A percentile compares a stretch with the other conserved stretches of the same genome.
Conservation (phyloP, 2,888 invertebrate species). For the Synanthedon vespiformis region DNA sequence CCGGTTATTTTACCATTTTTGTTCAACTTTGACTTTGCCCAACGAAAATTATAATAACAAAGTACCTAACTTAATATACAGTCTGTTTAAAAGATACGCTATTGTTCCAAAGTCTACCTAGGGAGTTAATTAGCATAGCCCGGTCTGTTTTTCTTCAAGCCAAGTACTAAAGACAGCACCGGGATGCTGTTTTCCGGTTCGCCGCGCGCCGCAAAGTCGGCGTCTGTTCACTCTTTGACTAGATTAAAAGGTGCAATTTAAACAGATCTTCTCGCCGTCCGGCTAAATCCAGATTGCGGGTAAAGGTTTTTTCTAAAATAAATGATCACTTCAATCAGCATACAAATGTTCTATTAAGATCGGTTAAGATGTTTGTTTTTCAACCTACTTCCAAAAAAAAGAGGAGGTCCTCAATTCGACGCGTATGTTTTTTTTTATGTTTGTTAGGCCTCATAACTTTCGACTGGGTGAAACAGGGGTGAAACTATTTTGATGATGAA, state of each 20-base stretch:
- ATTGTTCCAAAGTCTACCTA: slow-evolving; percentile 11
- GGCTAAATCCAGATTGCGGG: slow-evolving; percentile 15
- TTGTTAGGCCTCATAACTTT: too few species aligned
- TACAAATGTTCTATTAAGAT: too few species aligned
- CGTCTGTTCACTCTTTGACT: slow-evolving; percentile 14
- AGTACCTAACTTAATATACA: slow-evolving; percentile 8
- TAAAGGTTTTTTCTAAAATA: slow-evolving; percentile 13
- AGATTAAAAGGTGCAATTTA: slow-evolving; percentile 34
- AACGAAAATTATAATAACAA: slow-evolving; percentile 3
- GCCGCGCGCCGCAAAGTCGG: slow-evolving; percentile 17
- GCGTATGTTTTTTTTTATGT: too few species aligned
- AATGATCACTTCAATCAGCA: slow-evolving; percentile 1
- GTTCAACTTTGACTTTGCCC: neutral
- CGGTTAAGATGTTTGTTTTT: too few species aligned
- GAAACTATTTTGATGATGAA: too few species aligned
- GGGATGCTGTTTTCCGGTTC: slow-evolving; percentile 25
- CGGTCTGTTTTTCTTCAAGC: slow-evolving; percentile 13
- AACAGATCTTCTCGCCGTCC: slow-evolving; percentile 23
- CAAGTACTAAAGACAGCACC: slow-evolving; percentile 10
- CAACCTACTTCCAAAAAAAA: too few species aligned
- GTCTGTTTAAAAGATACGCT: slow-evolving; percentile 9
- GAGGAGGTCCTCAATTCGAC: too few species aligned
- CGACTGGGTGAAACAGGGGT: too few species aligned
- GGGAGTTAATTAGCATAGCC: slow-evolving; percentile 23
- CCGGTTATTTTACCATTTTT: neutral